phyloP scores from a whole-genome alignment of 64 coral and sea anemone genomes.

The Actinia tenebrosa region DNA sequence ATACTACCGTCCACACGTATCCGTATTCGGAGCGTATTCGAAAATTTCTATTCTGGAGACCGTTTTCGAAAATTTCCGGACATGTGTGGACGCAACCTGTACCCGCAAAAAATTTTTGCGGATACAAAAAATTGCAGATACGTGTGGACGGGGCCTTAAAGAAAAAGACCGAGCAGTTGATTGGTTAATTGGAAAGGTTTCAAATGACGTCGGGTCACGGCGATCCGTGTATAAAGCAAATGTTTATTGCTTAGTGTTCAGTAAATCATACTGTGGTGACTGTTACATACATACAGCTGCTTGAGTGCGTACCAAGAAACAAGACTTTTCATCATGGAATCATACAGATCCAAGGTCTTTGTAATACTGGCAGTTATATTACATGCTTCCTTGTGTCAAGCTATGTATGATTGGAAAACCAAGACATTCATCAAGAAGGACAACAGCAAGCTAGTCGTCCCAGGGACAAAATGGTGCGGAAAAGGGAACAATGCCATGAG shows the following conservation, averaged over 20 bases:
- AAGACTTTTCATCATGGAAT: not conserved
- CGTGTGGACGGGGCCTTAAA: too few relatives aligned
- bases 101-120: too few relatives aligned
- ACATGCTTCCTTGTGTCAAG: not conserved
- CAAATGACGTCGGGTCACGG: not conserved
- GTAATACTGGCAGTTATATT: not conserved
- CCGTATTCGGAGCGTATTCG: too few relatives aligned
- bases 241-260: not conserved
- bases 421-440: not conserved
- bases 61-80: too few relatives aligned
- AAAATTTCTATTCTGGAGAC: too few relatives aligned
- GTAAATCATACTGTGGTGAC: not conserved
- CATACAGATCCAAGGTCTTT: not conserved
- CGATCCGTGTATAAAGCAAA: not conserved
- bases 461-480: conserved; percentile 46
- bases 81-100: too few relatives aligned
- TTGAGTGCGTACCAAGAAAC: not conserved
- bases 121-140: too few relatives aligned
- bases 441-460: not conserved
- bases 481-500: conserved; percentile 24
- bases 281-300: not conserved
- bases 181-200: not conserved
- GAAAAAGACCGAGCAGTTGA: not conserved
- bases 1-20: too few relatives aligned
- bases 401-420: conserved; percentile 3